These are phyloP conservation scores for Sycophila sp. DNA, from an alignment of 1,140 invertebrate genomes.

Conservation along the genomic window DNA sequence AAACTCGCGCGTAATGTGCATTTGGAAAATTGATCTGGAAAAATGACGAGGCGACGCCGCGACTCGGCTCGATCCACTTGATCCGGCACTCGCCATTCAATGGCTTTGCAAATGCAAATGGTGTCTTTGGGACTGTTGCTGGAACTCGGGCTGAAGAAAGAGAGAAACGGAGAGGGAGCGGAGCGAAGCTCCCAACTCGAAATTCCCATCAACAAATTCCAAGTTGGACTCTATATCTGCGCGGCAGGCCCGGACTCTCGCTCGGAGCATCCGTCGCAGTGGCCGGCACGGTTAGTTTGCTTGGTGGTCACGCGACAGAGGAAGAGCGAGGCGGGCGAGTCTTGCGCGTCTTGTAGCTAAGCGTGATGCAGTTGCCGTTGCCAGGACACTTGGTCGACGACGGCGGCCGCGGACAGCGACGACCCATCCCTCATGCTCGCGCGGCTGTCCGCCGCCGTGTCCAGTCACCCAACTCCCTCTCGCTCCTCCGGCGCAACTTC, in stretches of 20 bases:
- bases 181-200: conserved; percentile 5
- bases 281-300: conserved; percentile 57
- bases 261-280: conserved; percentile 26
- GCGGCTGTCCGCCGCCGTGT: conserved; percentile 47
- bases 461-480: conserved; percentile 58
- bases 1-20: conserved; percentile 21
- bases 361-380: conserved; percentile 48
- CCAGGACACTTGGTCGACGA: conserved; percentile 64
- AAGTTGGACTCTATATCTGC: conserved; percentile 47
- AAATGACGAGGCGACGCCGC: conserved; percentile 19
- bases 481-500: conserved; percentile 59
- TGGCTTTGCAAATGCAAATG: conserved; percentile 20
- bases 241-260: not conserved
- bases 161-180: not conserved
- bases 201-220: conserved; percentile 38
- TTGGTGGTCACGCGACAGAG: conserved; percentile 26
- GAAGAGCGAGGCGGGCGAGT: conserved; percentile 35
- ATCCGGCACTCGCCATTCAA: too few relatives aligned
- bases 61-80: not conserved
- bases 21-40: conserved; percentile 28
- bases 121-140: not conserved
- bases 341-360: conserved; percentile 53
- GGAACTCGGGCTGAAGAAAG: conserved; percentile 1
- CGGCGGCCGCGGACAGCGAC: too few relatives aligned
- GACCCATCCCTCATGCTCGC: conserved; percentile 61